phyloP scores from a whole-genome alignment of 1,140 invertebrate genomes.

The Patella vulgata region DNA sequence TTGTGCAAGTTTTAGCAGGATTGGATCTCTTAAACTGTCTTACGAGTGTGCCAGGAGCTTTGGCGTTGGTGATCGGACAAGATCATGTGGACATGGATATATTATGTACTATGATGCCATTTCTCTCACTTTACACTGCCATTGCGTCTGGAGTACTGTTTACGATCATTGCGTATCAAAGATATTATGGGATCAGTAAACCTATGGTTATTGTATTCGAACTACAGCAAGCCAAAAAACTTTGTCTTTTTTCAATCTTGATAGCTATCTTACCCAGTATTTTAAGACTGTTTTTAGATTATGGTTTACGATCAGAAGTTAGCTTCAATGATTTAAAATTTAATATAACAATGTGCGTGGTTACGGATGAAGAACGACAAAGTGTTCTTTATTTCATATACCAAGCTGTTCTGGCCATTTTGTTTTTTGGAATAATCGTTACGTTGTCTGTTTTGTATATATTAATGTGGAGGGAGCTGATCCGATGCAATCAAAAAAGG shows the following conservation, averaged over 20 bases:
- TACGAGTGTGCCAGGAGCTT: slow-evolving; percentile 13
- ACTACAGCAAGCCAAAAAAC: background rate
- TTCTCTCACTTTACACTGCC: background rate
- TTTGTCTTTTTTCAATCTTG: too few relatives aligned
- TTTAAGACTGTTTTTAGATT: too few relatives aligned
- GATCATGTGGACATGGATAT: background rate
- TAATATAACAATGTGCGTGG: too few relatives aligned
- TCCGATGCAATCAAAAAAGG: background rate
- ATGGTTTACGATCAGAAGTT: too few relatives aligned
- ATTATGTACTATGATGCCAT: background rate
- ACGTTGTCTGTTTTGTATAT: background rate
- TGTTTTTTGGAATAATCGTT: background rate
- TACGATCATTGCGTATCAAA: slow-evolving; percentile 1
- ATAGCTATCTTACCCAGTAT: too few relatives aligned
- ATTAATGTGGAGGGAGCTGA: background rate
- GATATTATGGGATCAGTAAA: slow-evolving; percentile 3
- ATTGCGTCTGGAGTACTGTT: slow-evolving; percentile 3
- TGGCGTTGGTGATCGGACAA: slow-evolving; percentile 2
- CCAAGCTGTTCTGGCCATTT: background rate
- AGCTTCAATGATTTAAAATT: too few relatives aligned
- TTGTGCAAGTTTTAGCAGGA: slow-evolving; percentile 21
- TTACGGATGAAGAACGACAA: too few relatives aligned
- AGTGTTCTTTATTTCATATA: background rate
- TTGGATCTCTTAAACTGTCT: slow-evolving; percentile 26
- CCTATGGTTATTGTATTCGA: background rate